These are phyloP conservation scores for Cataglyphis hispanica DNA, from an alignment of 1,140 invertebrate species.

Conservation along the genomic window DNA sequence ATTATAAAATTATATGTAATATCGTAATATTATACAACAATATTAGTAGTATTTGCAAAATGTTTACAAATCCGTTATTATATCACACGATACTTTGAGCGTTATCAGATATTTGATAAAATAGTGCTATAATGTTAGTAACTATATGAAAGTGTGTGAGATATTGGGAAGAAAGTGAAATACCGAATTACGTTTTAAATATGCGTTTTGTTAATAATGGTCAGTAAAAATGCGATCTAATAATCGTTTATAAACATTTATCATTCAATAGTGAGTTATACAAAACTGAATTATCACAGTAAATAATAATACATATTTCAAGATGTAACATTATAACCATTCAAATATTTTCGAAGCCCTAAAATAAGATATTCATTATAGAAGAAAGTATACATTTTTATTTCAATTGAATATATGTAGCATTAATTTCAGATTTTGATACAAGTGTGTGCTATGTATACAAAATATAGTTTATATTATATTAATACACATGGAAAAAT, in stretches of 20 bases:
- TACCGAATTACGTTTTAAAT: conserved; percentile 30
- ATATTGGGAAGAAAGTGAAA: conserved; percentile 18
- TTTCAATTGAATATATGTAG: conserved; percentile 40
- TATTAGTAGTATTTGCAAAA: neutral
- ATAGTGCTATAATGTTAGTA: neutral
- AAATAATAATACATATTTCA: conserved; percentile 56
- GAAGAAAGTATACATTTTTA: conserved; percentile 53
- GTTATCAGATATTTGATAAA: conserved; percentile 27
- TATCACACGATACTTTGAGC: neutral
- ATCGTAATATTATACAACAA: neutral
- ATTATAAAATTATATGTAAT: neutral
- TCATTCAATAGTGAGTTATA: conserved; percentile 42
- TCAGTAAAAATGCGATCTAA: conserved; percentile 40
- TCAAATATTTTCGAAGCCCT: conserved; percentile 38
- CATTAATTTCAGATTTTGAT: conserved; percentile 58
- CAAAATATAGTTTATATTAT: conserved; percentile 1
- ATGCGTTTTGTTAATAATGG: conserved; percentile 43
- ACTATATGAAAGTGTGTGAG: conserved; percentile 5
- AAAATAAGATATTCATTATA: conserved; percentile 27
- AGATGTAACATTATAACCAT: conserved; percentile 33
- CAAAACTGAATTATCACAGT: conserved; percentile 42
- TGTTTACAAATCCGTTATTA: neutral
- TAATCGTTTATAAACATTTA: conserved; percentile 50
- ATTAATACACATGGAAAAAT: conserved; percentile 4
- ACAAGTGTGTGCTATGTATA: conserved; percentile 7